Base-by-base conservation (phyloP, 2,113 vertebrate genomes). In the Alouatta palliata region DNA sequence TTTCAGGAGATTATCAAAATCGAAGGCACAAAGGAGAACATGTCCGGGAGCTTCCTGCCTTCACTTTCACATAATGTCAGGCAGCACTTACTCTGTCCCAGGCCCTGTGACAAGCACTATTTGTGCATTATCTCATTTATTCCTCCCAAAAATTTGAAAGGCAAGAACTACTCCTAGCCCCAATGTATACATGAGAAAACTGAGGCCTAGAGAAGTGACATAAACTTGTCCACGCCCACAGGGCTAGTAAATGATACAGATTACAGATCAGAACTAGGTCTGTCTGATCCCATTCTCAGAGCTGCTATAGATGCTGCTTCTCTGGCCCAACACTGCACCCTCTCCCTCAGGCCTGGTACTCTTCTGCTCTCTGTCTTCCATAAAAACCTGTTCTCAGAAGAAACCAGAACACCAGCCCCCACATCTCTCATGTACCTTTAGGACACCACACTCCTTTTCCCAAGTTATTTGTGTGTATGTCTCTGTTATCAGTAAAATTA, bases 1-100 rank as follows among this genome's bases (percentile, higher is more conserved):
- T 95, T 70, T 94, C 91, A 85, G 82, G 81, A 92, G 66, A 91
- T 58, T 86, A 43, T 95, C 81, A 83, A 56, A 90, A 94, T 43
- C 58, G 13, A 89, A 83, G 64, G 73, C 82, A 81, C 12, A 4
- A 30, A 32, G 68, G 40, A 32, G 76, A 83, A 73, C 21, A 52
- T 43, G n/a, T 91, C 66, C 79, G 32, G 2, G 87, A 89, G 79
- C 52, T 66, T 84, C 47, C 71, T 91, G 84, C 68, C 89, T 64
- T 85, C 47, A 2, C 88, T 79, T 94, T 58, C 76, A 76, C 58
- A 70, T 71, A 90, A 56, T n/a, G 75, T 61, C 35, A 49, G 76
- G 40, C 12, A 3, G 54, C 66, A 25, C 30, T 54, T 19, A 20
- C 35, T 47, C 68, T 14, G 35, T 25, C 19, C 70, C 37, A 6